Evolutionary conservation across 2,888 invertebrate species (phyloP), one percentile per base, ranked within the genome.

Genomic region (Cephus rjabovi): DNA sequence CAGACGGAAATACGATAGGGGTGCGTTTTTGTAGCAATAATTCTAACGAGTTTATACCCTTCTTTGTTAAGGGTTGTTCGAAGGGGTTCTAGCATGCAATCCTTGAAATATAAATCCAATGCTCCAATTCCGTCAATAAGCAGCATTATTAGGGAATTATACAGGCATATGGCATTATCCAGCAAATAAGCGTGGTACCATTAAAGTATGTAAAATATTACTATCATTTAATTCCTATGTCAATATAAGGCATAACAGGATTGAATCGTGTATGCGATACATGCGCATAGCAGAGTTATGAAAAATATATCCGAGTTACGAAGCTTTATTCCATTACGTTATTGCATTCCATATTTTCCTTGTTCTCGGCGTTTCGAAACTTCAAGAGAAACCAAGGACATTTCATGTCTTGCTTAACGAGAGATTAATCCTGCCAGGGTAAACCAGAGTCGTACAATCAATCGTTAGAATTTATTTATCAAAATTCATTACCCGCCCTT

Each of bases 1-100:
- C 15, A 23, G 35, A n/a, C 4, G 31, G 35, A 73, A 73, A 34
- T 34, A n/a, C 12, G 56, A 56, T 15, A 73, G 74, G 73, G 31
- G 68, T 76, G 33, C 71, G 73, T 78, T 79, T 73, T 23, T 74
- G 73, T 78, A 78, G 76, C 78, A 81, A 79, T 81, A 79, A 76
- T 81, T 79, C 77, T 78, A 81, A 81, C 81, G 77, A 81, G 78
- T 69, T 79, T 75, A 69, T 75, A 68, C 76, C 75, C 79, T 81
- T 78, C 15, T 23, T 56, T 23, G 56, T 56, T 56, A 56, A 56
- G 56, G 56, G 23, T 23, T 23, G 56, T 1, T 56, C 23, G 56
- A 56, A 56, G 56, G 56, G 56, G 23, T 56, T 56, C 56, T 4
- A 56, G 56, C 56, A 56, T 23, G 56, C 56, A 9, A 56, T 56